Evolutionary conservation across 2,888 invertebrate genomes (phyloP).

Genomic region (Heliconius hortense): DNA sequence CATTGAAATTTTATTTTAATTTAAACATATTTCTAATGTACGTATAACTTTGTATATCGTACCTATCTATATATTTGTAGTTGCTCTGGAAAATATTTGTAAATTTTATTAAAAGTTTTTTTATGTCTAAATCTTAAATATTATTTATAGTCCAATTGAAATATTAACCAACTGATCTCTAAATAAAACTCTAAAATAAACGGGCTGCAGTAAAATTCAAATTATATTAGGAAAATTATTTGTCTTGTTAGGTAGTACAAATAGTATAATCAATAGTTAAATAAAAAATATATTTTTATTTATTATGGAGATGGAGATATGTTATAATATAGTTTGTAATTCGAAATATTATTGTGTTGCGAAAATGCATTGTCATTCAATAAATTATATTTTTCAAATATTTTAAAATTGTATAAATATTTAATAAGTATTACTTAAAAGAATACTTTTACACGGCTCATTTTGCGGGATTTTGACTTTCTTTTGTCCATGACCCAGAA

Average conservation of each 20-base stretch:
- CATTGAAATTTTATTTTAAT: not conserved
- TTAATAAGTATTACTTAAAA: not conserved
- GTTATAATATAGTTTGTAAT: too few species aligned
- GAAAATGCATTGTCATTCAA: not conserved
- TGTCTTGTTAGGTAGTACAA: too few species aligned
- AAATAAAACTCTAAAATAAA: too few species aligned
- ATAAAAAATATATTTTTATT: not conserved
- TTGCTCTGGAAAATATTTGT: not conserved
- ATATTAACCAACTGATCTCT: not conserved
- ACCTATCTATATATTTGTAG: not conserved
- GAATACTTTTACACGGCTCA: not conserved
- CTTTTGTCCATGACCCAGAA: slow-evolving; percentile 43
- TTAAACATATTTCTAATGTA: not conserved
- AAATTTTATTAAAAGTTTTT: not conserved
- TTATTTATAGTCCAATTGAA: not conserved
- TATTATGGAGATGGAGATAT: not conserved
- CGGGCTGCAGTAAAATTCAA: too few species aligned
- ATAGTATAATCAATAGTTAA: not conserved
- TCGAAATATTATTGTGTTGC: not conserved
- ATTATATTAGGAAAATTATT: too few species aligned
- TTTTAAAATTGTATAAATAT: not conserved
- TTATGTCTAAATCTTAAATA: not conserved
- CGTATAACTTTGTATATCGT: not conserved
- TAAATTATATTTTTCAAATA: not conserved
- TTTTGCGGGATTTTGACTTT: slow-evolving; percentile 31